Evolutionary conservation across 2,113 vertebrate genomes (phyloP), one percentile per base, ranked within the genome.

Genomic region (Rynchops niger): DNA sequence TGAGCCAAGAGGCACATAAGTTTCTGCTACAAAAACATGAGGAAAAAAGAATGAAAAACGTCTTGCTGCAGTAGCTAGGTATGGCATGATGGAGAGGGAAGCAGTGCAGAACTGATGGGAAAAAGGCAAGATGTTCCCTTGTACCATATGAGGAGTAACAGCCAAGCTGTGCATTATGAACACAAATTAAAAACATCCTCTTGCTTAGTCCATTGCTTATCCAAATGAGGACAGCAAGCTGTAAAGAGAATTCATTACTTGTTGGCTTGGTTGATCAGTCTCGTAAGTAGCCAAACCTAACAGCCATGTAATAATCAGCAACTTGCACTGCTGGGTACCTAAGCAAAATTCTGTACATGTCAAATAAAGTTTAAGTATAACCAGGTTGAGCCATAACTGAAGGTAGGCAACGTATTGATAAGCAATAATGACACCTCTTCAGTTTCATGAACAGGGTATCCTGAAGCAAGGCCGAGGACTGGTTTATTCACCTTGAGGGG

Each of bases 81-180:
- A 86, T 67, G 83, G 50, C 55, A 19, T 30, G 69, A 84, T 63
- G 72, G 56, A 86, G 83, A 71, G 38, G 38, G 83, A 95, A 95
- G 83, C 89, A 89, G 81, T 74, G 89, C 91, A 47, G 86, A 91
- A 93, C 86, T 87, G 91, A 95, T 93, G 72, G 89, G 59, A 15
- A 65, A 74, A 86, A 86, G 77, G 86, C 95, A 89, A 96, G 80
- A 86, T 89, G 59, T 89, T 95, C 50, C 36, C 47, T 65, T 82
- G 42, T 12, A 86, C 72, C 29, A 26, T 72, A 67, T 27, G 69
- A 96, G 45, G n/a, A 94, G 63, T 47, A 95, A 17, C 59, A 96
- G 77, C 93, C 89, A 71, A 96, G 65, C 55, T 86, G 38, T 93
- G 88, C 61, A 42, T 65, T 62, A 9, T 50, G 32, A 84, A 26